These are phyloP conservation scores for Ictalurus punctatus DNA, from an alignment of 2,113 vertebrate genomes.

Conservation along the genomic window DNA sequence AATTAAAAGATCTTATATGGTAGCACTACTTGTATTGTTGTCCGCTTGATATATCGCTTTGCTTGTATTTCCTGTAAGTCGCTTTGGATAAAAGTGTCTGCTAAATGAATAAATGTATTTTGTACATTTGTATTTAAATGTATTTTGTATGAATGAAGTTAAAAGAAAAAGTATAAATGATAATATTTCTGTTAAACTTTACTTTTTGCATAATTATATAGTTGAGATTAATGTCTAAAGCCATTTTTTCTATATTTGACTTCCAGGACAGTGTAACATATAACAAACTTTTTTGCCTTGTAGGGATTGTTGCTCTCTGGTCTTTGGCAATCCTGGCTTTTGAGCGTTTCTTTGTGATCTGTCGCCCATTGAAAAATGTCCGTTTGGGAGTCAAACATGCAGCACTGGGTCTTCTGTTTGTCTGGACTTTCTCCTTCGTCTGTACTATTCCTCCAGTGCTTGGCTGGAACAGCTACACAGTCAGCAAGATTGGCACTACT, in stretches of 20 bases:
- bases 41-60: too few species aligned
- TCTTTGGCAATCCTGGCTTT: conserved; percentile 85
- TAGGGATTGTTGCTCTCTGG: conserved; percentile 89
- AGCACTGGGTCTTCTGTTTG: conserved; percentile 78
- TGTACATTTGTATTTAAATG: background rate
- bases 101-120: background rate
- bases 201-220: background rate
- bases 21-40: too few species aligned
- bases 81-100: too few species aligned
- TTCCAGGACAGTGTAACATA: background rate
- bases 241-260: background rate
- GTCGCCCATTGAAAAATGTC: conserved; percentile 75
- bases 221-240: background rate
- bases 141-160: background rate
- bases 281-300: conserved; percentile 35
- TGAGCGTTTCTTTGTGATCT: conserved; percentile 83
- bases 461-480: conserved; percentile 89
- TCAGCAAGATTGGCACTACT: conserved; percentile 89
- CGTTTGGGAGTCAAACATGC: conserved; percentile 76
- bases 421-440: conserved; percentile 86
- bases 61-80: too few species aligned
- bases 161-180: background rate
- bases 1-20: too few species aligned
- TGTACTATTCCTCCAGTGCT: conserved; percentile 85
- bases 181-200: background rate